Evolutionary conservation across 2,888 invertebrate species (phyloP), one percentile per base, ranked within the genome.

Genomic region (Lathronympha strigana): DNA sequence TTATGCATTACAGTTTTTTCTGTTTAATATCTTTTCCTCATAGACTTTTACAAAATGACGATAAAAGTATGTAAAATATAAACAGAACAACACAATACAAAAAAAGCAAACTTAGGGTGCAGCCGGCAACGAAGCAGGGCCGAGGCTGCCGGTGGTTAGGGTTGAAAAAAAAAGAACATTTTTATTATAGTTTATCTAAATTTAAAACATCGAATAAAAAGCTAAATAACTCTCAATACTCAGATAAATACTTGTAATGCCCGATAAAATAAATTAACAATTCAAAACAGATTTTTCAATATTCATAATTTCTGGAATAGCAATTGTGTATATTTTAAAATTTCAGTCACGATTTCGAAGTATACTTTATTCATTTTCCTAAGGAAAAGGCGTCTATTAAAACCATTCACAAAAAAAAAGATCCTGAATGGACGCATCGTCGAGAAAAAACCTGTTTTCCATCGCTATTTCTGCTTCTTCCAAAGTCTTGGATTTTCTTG

Each of bases 291-390:
- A 57, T 5, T 9, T 31, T 19, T 40, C 25, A 21, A 21, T 45
- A 45, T 45, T 45, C 19, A 21, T 45, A 43, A 57, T 45, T 43
- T n/a, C 31, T 57, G 31, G n/a, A 31, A 31, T 28, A 45, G 55
- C 40, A 28, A 43, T 55, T 40, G 40, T 43, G 31, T 21, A 21
- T 31, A 57, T 31, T 45, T 31, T 21, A 17, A n/a, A 57, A 57
- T 45, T 45, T 45, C 8, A 45, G 21, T 57, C 57, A 57, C 43
- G 57, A 57, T 2, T 57, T 45, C 45, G 13, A 17, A 57, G 43
- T 45, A 21, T 45, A 45, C 15, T 31, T 43, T 55, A 55, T 43
- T 57, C 31, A 31, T 57, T 57, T 57, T 15, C 31, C 57, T 8
- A 45, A 57, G 53, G 21, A 38, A 13, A 53, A 25, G 28, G 19